phyloP scores from a whole-genome alignment of 2,797 vertebrate genomes.

The Craterocephalus amniculus region DNA sequence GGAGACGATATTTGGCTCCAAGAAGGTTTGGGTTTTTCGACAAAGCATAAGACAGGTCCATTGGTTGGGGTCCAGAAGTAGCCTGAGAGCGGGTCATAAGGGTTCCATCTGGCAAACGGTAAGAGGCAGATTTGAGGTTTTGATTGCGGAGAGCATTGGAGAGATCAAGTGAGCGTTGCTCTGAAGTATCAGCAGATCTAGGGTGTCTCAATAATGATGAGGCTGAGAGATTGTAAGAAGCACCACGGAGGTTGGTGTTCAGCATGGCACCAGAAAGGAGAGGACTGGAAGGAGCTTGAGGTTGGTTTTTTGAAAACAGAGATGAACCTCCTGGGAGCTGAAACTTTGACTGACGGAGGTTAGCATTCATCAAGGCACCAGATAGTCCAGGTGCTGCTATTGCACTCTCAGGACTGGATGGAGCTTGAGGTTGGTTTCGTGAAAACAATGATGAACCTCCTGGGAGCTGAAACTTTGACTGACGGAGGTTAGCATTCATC shows the following conservation, averaged over 20 bases:
- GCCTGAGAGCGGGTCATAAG: constrained; percentile 58
- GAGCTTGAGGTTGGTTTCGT: constrained; percentile 61
- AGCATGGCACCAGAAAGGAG: constrained; percentile 78
- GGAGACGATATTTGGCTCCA: constrained; percentile 69
- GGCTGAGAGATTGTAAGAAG: constrained; percentile 74
- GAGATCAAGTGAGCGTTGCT: constrained; percentile 60
- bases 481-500: constrained; percentile 74
- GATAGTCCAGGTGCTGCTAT: constrained; percentile 66
- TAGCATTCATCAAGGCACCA: constrained; percentile 73
- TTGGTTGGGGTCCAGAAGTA: constrained; percentile 25
- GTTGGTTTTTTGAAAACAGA: constrained; percentile 70
- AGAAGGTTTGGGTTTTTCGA: constrained; percentile 73
- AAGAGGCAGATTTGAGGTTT: constrained; percentile 67
- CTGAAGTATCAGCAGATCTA: constrained; percentile 40
- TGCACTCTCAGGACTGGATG: constrained; percentile 51
- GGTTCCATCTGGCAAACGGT: constrained; percentile 72
- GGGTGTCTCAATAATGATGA: constrained; percentile 60
- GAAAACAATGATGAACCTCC: constrained; percentile 76
- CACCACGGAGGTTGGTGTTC: constrained; percentile 71
- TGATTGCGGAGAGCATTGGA: constrained; percentile 73
- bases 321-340: constrained; percentile 78
- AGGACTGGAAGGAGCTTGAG: constrained; percentile 62
- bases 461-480: constrained; percentile 78
- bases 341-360: constrained; percentile 74
- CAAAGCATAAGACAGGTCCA: constrained; percentile 75